Base-by-base conservation (phyloP, 2,113 vertebrate species). In the Calcarius ornatus region DNA sequence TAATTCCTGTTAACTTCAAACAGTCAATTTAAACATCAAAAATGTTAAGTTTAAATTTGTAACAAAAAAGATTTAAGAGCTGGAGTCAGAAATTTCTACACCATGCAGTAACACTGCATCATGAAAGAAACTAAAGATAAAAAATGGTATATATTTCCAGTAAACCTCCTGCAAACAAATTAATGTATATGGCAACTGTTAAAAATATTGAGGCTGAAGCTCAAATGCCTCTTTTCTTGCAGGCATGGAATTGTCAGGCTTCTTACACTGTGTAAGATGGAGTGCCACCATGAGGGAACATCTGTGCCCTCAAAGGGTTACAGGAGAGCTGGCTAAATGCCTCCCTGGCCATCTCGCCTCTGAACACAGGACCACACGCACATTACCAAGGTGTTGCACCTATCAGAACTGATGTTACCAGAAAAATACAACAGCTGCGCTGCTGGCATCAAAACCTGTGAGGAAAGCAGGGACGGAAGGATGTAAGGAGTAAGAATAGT, bases 371-470 rank as follows among this genome's bases (percentile, higher is more conserved):
- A 60, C 54, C 64, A 17, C 23, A 40, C 4, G 18, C 10, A 15
- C 3, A 1, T 28, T 59, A 54, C 7, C 22, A 56, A 61, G 25
- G 23, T 3, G 1, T 3, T 48, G 15, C 1, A 2, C 8, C 0
- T 0, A 35, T 8, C 28, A 60, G 48, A 56, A 16, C 3, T 53
- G 38, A 77, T 1, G 3, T 5, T 27, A 85, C 13, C 37, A 33
- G 12, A 16, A 70, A 35, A 75, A 57, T 25, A 88, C 14, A 72
- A 5, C 20, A 45, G 19, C 25, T 70, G 27, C 6, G 3, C 6
- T 54, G 28, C 23, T 63, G 35, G 4, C 42, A 35, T 19, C 72
- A 63, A 84, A 79, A 91, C 2, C 16, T 25, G 5, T 2, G 9
- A 70, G 28, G 8, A 50, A 75, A 53, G 30, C 9, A 22, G 12